These are phyloP conservation scores for Phenganax marumi DNA, from an alignment of 92 coral and sea anemone species.

Conservation along the genomic window DNA sequence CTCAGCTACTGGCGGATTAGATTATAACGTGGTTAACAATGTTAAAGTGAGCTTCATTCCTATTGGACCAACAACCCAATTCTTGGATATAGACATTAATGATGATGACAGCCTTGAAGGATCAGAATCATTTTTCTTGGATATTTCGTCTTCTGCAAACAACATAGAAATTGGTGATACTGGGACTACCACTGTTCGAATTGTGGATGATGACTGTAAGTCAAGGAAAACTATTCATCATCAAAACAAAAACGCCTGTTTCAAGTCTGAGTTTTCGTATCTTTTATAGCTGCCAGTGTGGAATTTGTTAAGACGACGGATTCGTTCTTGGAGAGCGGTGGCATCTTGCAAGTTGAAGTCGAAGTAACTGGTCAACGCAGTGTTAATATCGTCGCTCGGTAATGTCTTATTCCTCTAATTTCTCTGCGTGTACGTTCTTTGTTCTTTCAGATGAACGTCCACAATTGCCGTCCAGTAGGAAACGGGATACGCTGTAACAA, in stretches of 20 bases:
- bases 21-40: neutral
- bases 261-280: neutral
- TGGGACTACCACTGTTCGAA: conserved; percentile 5
- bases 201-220: conserved; percentile 27
- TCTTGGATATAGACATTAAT: neutral
- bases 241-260: neutral
- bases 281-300: conserved; percentile 13
- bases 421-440: too few species aligned
- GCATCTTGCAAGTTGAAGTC: neutral
- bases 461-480: too few species aligned
- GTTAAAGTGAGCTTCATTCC: conserved; percentile 6
- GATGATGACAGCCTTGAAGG: conserved; percentile 30
- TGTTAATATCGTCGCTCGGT: conserved; percentile 1
- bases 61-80: conserved; percentile 28
- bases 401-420: too few species aligned
- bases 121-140: conserved; percentile 43
- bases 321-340: neutral
- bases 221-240: neutral
- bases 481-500: too few species aligned
- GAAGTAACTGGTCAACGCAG: conserved; percentile 13
- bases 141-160: neutral
- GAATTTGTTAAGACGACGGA: conserved; percentile 8
- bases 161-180: conserved; percentile 23
- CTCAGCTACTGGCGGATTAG: conserved; percentile 22
- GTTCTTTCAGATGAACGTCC: too few species aligned